Evolutionary conservation across 2,797 vertebrate genomes (phyloP).

Genomic region (Melanotaenia maccullochi): DNA sequence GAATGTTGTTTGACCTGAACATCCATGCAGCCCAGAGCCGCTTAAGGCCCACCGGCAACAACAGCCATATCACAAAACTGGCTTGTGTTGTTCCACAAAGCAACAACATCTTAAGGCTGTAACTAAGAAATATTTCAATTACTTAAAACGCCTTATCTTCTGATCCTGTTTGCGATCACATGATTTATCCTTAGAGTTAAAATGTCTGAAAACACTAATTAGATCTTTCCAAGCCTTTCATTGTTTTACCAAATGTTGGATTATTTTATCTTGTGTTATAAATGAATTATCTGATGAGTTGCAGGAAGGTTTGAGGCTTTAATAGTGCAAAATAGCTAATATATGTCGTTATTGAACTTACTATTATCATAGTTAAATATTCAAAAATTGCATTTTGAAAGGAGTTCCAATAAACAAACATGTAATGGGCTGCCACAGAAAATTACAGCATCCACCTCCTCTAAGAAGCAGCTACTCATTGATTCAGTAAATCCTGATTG

Average conservation of each 20-base stretch:
- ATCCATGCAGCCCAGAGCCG: conserved; percentile 12
- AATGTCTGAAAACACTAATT: neutral
- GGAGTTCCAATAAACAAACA: too few relatives aligned
- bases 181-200: too few relatives aligned
- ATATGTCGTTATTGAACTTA: too few relatives aligned
- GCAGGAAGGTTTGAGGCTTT: too few relatives aligned
- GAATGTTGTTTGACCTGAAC: conserved; percentile 37
- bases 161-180: too few relatives aligned
- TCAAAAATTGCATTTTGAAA: neutral
- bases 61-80: conserved; percentile 17
- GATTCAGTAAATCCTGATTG: neutral
- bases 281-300: too few relatives aligned
- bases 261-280: too few relatives aligned
- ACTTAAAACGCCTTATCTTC: neutral
- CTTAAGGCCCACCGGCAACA: conserved; percentile 20
- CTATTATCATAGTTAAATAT: too few relatives aligned
- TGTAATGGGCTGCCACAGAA: too few relatives aligned
- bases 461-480: neutral
- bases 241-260: neutral
- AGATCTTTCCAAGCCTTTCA: neutral
- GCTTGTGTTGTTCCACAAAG: conserved; percentile 7
- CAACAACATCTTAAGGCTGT: neutral
- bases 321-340: neutral
- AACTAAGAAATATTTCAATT: neutral
- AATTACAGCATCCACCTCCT: neutral